phyloP scores from a whole-genome alignment of 2,113 vertebrate genomes.

The Sturnira hondurensis region DNA sequence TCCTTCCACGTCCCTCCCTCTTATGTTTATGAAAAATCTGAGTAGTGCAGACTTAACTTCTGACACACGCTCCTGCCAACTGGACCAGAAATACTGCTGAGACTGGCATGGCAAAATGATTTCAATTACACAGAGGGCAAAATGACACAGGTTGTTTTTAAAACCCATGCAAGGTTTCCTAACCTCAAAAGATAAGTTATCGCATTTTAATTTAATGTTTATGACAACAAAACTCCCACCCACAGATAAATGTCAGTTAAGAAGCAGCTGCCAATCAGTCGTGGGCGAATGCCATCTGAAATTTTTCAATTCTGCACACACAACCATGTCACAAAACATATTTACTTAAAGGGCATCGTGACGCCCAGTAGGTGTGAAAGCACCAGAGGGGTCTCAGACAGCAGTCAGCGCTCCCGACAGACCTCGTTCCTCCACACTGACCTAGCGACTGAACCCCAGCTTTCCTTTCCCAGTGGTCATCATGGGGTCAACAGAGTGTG shows the following conservation, averaged over 20 bases:
- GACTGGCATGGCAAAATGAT: neutral
- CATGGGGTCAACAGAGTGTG: neutral
- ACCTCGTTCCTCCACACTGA: neutral
- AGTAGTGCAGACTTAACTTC: neutral
- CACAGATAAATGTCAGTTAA: fast-evolving
- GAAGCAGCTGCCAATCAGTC: neutral
- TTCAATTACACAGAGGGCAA: neutral
- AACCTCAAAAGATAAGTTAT: neutral
- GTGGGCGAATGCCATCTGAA: neutral
- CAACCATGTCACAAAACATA: neutral
- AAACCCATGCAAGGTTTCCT: neutral
- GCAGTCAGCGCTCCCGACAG: neutral
- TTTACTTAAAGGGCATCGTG: neutral
- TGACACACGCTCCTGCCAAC: neutral
- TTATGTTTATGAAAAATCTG: neutral
- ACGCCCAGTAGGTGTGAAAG: neutral
- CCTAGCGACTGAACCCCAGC: neutral
- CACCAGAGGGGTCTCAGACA: neutral
- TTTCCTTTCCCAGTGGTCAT: neutral
- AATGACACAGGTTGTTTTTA: neutral
- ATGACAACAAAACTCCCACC: neutral
- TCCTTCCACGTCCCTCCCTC: neutral
- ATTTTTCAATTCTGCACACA: neutral
- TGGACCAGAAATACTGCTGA: neutral
- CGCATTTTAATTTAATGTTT: neutral